Evolutionary conservation across 2,113 vertebrate genomes (phyloP).

Genomic region (Seriola quinqueradiata): DNA sequence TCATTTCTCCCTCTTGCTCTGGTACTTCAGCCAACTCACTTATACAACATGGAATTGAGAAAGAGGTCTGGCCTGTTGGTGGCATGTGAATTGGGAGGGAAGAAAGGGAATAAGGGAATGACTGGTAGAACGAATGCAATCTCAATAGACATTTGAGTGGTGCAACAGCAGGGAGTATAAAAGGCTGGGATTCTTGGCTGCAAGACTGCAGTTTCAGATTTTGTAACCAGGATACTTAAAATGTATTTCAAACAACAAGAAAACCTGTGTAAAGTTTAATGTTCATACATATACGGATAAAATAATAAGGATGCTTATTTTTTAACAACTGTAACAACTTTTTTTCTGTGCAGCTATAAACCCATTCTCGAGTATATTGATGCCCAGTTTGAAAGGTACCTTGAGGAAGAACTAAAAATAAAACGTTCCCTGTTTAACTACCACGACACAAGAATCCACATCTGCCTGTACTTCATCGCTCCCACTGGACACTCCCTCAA

Average conservation of each 20-base stretch:
- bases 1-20: constrained; percentile 6
- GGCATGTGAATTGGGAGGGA: constrained; percentile 33
- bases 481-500: constrained; percentile 96
- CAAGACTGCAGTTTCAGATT: constrained; percentile 6
- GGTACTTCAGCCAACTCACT: constrained; percentile 32
- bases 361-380: constrained; percentile 98
- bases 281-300: neutral
- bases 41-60: constrained; percentile 11
- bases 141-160: constrained; percentile 45
- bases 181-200: constrained; percentile 28
- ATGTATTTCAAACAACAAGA: constrained; percentile 19
- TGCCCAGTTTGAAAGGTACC: constrained; percentile 94
- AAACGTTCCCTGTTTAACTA: constrained; percentile 93
- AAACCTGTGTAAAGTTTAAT: neutral
- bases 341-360: constrained; percentile 90
- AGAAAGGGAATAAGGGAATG: constrained; percentile 44
- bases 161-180: constrained; percentile 49
- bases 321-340: constrained; percentile 5
- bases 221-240: constrained; percentile 39
- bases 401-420: constrained; percentile 97
- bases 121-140: constrained; percentile 59
- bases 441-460: constrained; percentile 94
- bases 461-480: constrained; percentile 96
- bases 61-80: constrained; percentile 26
- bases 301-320: neutral